Evolutionary conservation across 2,888 invertebrate species (phyloP).

Genomic region (Cecidostiba fungosa): DNA sequence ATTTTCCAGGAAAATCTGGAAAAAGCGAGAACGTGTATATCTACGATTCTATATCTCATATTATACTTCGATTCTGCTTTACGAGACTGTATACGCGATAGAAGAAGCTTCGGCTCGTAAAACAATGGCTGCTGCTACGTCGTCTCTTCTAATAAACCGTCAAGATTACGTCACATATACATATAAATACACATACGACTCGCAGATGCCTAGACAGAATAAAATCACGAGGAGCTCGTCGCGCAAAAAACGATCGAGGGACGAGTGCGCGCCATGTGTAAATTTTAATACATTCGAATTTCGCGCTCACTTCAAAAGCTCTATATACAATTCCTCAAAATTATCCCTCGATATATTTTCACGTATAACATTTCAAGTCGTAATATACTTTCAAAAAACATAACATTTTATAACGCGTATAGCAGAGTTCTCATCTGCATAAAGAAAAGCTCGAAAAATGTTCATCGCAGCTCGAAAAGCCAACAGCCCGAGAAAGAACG

Average conservation of each 20-base stretch:
- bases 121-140: neutral
- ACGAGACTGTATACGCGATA: neutral
- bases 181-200: too few species aligned
- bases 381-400: neutral
- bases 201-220: neutral
- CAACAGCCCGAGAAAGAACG: neutral
- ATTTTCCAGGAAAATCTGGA: neutral
- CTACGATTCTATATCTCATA: too few species aligned
- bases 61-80: neutral
- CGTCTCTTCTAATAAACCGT: neutral
- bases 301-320: too few species aligned
- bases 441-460: neutral
- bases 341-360: too few species aligned
- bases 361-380: too few species aligned
- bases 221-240: neutral
- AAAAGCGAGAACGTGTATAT: neutral
- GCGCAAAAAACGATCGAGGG: neutral
- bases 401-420: neutral
- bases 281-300: too few species aligned
- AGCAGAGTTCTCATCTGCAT: neutral
- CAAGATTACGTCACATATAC: neutral
- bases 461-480: neutral
- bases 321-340: too few species aligned
- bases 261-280: neutral
- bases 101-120: neutral